Evolutionary conservation across 2,113 vertebrate genomes (phyloP).

Genomic region (Calidris pygmaea): DNA sequence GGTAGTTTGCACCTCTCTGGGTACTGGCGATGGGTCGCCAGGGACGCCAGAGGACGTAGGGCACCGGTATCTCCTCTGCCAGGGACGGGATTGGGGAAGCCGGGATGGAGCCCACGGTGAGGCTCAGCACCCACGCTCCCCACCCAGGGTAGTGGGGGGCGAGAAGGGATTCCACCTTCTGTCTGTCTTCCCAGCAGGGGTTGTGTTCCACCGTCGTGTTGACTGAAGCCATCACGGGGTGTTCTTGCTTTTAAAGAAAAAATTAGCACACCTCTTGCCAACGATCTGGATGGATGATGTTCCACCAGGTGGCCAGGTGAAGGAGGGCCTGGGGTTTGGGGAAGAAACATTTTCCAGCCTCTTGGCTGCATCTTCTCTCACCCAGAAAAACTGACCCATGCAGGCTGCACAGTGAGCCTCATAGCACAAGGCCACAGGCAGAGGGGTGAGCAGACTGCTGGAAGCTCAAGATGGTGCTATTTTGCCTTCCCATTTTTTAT

Average conservation of each 20-base stretch:
- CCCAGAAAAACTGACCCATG: background rate
- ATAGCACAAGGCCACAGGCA: background rate
- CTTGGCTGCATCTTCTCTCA: background rate
- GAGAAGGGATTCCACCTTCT: background rate
- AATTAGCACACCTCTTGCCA: fast-evolving
- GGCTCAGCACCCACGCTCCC: background rate
- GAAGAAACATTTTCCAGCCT: background rate
- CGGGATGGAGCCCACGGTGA: background rate
- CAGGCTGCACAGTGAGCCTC: background rate
- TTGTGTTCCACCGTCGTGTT: background rate
- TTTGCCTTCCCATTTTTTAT: background rate
- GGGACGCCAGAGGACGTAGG: background rate
- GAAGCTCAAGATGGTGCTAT: background rate
- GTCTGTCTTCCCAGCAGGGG: background rate
- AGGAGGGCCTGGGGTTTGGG: background rate
- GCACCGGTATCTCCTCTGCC: background rate
- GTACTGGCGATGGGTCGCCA: background rate
- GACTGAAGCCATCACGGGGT: background rate
- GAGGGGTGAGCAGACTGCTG: background rate
- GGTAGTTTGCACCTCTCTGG: conserved; percentile 39
- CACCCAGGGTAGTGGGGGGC: fast-evolving
- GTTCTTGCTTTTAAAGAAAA: background rate
- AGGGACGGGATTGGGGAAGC: background rate
- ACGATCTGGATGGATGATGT: background rate
- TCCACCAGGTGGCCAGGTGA: background rate